These are phyloP conservation scores for Macrobrachium rosenbergii DNA, from an alignment of 1,140 invertebrate species.

Conservation along the genomic window DNA sequence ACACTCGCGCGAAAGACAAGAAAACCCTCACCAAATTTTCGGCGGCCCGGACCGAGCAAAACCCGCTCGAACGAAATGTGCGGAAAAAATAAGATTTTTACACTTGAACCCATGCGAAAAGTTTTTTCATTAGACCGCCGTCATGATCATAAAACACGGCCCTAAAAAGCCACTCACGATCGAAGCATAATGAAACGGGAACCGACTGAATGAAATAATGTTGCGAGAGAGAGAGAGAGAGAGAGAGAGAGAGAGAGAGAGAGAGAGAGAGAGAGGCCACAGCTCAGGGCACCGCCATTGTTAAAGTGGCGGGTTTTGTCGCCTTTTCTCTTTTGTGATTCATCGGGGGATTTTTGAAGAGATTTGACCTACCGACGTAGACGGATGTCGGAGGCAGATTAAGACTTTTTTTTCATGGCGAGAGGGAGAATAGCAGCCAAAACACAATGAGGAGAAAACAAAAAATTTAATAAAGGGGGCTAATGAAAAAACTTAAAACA, in stretches of 20 bases:
- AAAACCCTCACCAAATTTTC: neutral
- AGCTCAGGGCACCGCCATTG: slow-evolving; percentile 31
- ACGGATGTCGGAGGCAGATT: slow-evolving; percentile 13
- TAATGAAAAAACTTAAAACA: neutral
- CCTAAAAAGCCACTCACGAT: neutral
- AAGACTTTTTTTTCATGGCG: too few species aligned
- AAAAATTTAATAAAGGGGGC: neutral
- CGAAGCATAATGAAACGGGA: neutral
- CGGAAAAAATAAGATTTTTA: too few species aligned
- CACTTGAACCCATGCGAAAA: too few species aligned
- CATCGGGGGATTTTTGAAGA: slow-evolving; percentile 34
- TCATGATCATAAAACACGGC: neutral
- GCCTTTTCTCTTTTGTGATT: slow-evolving; percentile 33
- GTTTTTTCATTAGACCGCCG: too few species aligned
- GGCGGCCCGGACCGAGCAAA: too few species aligned
- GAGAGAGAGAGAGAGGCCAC: neutral
- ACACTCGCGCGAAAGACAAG: neutral
- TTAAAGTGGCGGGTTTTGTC: slow-evolving; percentile 40
- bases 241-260: slow-evolving; percentile 4
- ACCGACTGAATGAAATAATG: too few species aligned
- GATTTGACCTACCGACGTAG: slow-evolving; percentile 47
- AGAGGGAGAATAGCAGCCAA: neutral
- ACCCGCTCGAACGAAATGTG: too few species aligned
- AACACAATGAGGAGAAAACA: neutral
- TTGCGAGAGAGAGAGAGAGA: slow-evolving; percentile 18